These are phyloP conservation scores for Acanthurus lineatus DNA, from an alignment of 2,797 vertebrate species.

Conservation along the genomic window DNA sequence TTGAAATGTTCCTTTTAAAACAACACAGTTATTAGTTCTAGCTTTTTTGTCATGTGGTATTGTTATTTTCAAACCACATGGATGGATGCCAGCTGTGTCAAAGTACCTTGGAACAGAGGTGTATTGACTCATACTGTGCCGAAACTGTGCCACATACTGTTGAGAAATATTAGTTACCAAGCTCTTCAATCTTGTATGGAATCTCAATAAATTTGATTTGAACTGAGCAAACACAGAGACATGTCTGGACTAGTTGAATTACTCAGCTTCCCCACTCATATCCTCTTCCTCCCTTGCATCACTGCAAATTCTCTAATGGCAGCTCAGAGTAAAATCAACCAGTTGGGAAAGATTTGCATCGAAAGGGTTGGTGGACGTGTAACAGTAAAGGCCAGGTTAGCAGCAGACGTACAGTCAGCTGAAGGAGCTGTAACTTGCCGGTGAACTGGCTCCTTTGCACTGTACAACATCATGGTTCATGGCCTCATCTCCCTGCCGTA, in stretches of 20 bases:
- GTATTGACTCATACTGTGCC: background rate
- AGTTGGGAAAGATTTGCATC: constrained; percentile 21
- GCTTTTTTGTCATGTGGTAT: background rate
- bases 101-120: constrained; percentile 6
- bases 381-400: constrained; percentile 42
- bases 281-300: constrained; percentile 20
- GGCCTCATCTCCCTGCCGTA: constrained; percentile 44
- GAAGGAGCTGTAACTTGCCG: constrained; percentile 42
- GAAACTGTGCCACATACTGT: constrained; percentile 2
- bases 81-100: background rate
- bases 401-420: constrained; percentile 46
- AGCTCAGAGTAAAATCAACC: constrained; percentile 1
- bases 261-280: constrained; percentile 15
- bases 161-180: constrained; percentile 28
- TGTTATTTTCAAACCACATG: background rate
- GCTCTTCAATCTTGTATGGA: background rate
- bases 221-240: constrained; percentile 19
- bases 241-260: constrained; percentile 25
- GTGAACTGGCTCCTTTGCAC: constrained; percentile 49
- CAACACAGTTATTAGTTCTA: background rate
- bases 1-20: background rate
- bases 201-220: constrained; percentile 17
- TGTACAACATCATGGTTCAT: constrained; percentile 61
- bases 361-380: constrained; percentile 7
- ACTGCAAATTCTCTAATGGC: constrained; percentile 37